A percentile compares a stretch with the other conserved stretches of the same genome.
These are phyloP conservation scores for Eciton burchellii DNA, from an alignment of 1,140 invertebrate species.

Conservation along the genomic window DNA sequence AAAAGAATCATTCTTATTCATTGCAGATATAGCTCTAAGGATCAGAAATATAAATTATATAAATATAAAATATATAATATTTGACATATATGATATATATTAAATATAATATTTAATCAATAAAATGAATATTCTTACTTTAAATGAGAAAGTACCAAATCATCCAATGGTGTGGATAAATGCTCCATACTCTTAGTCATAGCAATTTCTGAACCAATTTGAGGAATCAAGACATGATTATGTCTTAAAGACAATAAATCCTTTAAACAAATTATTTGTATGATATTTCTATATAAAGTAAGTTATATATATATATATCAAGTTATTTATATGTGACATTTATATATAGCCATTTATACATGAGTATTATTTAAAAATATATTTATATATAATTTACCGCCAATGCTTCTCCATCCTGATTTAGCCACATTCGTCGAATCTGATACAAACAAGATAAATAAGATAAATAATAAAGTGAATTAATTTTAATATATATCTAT, in stretches of 20 bases:
- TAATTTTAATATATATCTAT: constrained; percentile 11
- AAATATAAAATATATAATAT: constrained; percentile 23
- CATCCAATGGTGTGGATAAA: constrained; percentile 91
- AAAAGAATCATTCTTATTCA: constrained; percentile 87
- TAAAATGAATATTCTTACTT: constrained; percentile 86
- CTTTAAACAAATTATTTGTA: constrained; percentile 76
- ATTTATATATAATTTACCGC: constrained; percentile 78
- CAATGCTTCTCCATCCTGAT: constrained; percentile 87
- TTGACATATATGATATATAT: constrained; percentile 18
- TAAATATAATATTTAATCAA: constrained; percentile 16
- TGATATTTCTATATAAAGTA: not conserved
- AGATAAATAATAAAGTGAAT: constrained; percentile 32
- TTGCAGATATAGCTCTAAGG: not conserved
- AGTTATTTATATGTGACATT: not conserved
- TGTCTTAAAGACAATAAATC: constrained; percentile 91
- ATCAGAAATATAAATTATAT: not conserved
- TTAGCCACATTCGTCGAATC: constrained; percentile 83
- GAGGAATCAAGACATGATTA: constrained; percentile 90
- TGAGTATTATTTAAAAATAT: not conserved
- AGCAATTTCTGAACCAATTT: constrained; percentile 89
- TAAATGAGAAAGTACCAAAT: constrained; percentile 93
- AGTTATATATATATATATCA: no score
- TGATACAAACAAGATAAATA: constrained; percentile 66
- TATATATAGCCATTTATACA: constrained; percentile 8
- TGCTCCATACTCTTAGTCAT: constrained; percentile 90